Evolutionary conservation across 92 coral and sea anemone genomes (phyloP), one percentile per base, ranked within the genome.

Genomic region (Heteractis magnifica): DNA sequence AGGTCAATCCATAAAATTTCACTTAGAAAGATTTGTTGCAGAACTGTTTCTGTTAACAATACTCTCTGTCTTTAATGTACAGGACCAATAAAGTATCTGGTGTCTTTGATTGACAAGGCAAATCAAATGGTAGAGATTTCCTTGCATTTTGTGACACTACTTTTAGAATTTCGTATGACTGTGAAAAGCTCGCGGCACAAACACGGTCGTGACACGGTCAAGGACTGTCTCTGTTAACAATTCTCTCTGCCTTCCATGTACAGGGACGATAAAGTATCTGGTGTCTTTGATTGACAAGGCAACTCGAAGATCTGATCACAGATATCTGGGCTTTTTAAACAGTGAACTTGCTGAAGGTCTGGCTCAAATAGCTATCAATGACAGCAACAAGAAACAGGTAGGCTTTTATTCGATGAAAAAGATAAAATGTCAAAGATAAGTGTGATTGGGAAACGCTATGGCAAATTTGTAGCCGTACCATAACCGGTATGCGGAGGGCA

Each of bases 331-430:
- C 26, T 88, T 81, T 64, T 81, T 88, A 34, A 76, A 81, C 15
- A 52, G 79, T 41, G 93, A 92, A 59, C 88, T 92, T 58, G 95
- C 92, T 8, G 91, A 92, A 71, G 95, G 93, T 1, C 87, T 92
- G 64, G 84, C 88, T 0, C 95, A 92, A 73, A 92, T 92, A 26
- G 26, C 26, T 0, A 26, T 26, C 26, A 26, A 26, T 26, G 26
- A 26, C 26, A 26, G 26, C 1, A 56, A 92, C 91, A 92, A 92
- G 88, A 90, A 90, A 87, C 84, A 51, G 84, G 52, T 52, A 21
- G 56, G 8, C 48, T 49, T 11, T 71, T 4, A 81, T 26, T 26
- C 1, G 26, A 0, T 26, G 26, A 1, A 26, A 26, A 26, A 26
- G 26, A 26, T 26, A 26, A 26, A 26, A 26, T 26, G 8, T 72